phyloP scores from a whole-genome alignment of 2,888 invertebrate genomes.

The Conomelus anceps region DNA sequence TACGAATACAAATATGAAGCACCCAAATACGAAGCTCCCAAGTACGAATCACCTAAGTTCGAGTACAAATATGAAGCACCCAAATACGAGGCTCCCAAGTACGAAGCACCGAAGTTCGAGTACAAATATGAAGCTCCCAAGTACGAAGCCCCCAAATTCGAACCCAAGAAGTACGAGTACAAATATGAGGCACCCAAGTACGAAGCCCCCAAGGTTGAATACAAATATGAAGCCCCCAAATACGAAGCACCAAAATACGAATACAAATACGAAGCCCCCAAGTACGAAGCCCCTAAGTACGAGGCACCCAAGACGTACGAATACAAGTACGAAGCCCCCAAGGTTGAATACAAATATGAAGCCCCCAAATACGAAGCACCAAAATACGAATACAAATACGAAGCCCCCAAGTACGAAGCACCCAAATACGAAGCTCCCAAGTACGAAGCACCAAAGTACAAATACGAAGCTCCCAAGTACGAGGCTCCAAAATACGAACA shows the following conservation, averaged over 20 bases:
- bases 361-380: conserved; percentile 10
- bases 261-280: conserved; percentile 11
- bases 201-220: conserved; percentile 8
- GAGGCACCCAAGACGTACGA: conserved; percentile 19
- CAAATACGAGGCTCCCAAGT: conserved; percentile 5
- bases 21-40: conserved; percentile 14
- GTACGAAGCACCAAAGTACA: conserved; percentile 13
- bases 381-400: conserved; percentile 10
- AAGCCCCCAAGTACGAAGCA: conserved; percentile 14
- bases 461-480: conserved; percentile 11
- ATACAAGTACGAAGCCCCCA: conserved; percentile 19
- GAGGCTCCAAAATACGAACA: conserved; percentile 12
- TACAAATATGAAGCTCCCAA: conserved; percentile 20
- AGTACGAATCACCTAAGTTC: background rate
- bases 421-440: conserved; percentile 9
- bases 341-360: background rate
- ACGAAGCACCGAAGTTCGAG: background rate
- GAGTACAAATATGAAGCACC: conserved; percentile 14
- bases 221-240: conserved; percentile 16
- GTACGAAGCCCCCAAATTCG: conserved; percentile 1
- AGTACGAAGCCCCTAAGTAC: conserved; percentile 12
- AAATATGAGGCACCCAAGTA: conserved; percentile 12
- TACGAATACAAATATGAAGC: conserved; percentile 4
- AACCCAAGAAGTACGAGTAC: conserved; percentile 3
- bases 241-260: conserved; percentile 13